phyloP scores from a whole-genome alignment of 2,888 invertebrate genomes.

The Craniophora ligustri region DNA sequence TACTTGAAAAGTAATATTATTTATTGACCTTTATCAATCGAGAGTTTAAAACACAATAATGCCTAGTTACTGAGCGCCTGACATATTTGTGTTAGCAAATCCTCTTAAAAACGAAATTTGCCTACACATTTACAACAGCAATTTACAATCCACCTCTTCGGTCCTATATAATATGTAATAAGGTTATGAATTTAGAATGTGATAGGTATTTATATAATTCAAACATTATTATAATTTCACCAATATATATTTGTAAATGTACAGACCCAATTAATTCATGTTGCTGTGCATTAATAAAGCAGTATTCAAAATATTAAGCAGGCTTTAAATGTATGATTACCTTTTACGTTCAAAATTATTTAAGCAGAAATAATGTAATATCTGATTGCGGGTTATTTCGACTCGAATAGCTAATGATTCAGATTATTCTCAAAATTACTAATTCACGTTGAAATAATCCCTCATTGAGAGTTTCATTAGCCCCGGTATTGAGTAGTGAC shows the following conservation, averaged over 20 bases:
- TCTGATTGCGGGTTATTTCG: conserved; percentile 15
- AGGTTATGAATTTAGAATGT: no score
- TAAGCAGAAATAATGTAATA: conserved; percentile 17
- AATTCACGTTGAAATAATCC: not conserved
- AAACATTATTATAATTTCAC: no score
- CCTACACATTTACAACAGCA: no score
- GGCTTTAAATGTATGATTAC: conserved; percentile 19
- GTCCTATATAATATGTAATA: no score
- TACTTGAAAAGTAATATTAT: no score
- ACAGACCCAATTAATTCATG: not conserved
- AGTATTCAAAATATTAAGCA: conserved; percentile 11
- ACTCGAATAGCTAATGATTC: not conserved
- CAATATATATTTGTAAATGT: no score
- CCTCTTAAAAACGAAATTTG: not conserved
- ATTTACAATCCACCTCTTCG: no score
- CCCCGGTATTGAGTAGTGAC: not conserved
- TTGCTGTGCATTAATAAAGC: conserved; percentile 15
- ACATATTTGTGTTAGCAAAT: conserved; percentile 13
- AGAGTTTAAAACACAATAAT: no score
- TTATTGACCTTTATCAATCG: no score
- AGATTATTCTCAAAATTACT: not conserved
- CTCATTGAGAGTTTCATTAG: not conserved
- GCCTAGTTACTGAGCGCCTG: conserved; percentile 13
- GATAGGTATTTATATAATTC: no score
- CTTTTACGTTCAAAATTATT: conserved; percentile 24